Evolutionary conservation across 2,888 invertebrate species (phyloP).

Genomic region (Cryptocheilus praepositus): DNA sequence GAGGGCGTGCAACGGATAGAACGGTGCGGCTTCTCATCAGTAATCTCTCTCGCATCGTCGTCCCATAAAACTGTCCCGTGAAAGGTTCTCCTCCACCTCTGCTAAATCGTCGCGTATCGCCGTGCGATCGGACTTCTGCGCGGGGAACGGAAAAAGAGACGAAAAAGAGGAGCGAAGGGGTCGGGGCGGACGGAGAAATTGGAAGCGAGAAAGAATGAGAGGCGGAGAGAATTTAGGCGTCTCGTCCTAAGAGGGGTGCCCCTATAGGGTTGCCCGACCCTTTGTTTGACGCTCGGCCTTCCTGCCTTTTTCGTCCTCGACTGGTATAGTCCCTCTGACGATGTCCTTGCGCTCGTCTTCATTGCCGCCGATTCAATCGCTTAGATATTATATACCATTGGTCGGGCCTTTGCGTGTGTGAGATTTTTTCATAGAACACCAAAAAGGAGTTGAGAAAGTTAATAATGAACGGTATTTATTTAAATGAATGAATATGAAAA

Average conservation of each 20-base stretch:
- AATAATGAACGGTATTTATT: too few relatives aligned
- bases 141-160: slow-evolving; percentile 7
- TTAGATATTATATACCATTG: too few relatives aligned
- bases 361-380: too few relatives aligned
- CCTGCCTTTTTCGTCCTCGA: slow-evolving; percentile 15
- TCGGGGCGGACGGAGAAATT: slow-evolving; percentile 15
- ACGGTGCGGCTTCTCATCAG: neutral
- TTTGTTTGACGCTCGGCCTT: slow-evolving; percentile 27
- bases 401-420: too few relatives aligned
- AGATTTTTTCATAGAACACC: too few relatives aligned
- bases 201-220: slow-evolving; percentile 34
- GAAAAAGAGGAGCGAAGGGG: slow-evolving; percentile 9
- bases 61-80: slow-evolving; percentile 31
- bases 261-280: slow-evolving; percentile 52
- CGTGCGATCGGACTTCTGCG: slow-evolving; percentile 27
- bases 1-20: slow-evolving; percentile 5
- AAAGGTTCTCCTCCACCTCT: slow-evolving; percentile 1
- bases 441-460: too few relatives aligned
- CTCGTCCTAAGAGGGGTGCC: slow-evolving; percentile 27
- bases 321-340: slow-evolving; percentile 15
- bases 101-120: slow-evolving; percentile 45
- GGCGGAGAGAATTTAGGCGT: slow-evolving; percentile 14
- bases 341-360: slow-evolving; percentile 24
- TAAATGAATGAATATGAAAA: too few relatives aligned
- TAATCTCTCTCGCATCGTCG: slow-evolving; percentile 30